Base-by-base conservation (phyloP, 2,113 vertebrate species). In the Sclerurus mexicanus region DNA sequence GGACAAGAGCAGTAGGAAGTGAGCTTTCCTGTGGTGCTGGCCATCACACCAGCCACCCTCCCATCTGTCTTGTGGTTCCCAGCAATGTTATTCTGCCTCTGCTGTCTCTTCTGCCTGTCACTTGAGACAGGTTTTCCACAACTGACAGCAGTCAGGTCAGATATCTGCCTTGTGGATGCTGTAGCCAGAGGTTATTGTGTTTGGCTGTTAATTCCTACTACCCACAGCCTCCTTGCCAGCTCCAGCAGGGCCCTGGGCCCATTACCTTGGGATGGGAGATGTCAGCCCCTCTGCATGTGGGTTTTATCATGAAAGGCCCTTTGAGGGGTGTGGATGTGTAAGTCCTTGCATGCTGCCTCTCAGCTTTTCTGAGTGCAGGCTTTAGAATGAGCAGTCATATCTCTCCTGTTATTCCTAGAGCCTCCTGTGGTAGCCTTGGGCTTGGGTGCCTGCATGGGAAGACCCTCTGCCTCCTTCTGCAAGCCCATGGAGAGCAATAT, bases 401-500 rank as follows among this genome's bases (percentile, higher is more conserved):
- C 39, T 89, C 46, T 52, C 18, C 44, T 52, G 0, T 39, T 64
- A 33, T 73, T 68, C 40, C 55, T 82, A 9, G 60, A 92, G 27
- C 13, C 14, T 2, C 7, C 53, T 83, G 56, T 72, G 53, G 31
- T 79, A 52, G 33, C 35, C 52, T 64, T 83, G 39, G 71, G 12
- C 47, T 86, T 49, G 17, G 19, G 12, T 62, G 47, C 71, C 30
- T 85, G 31, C 0, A 0, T 15, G 66, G 58, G 13, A 58, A 59
- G 17, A 58, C 58, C 42, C 33, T 64, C 44, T 82, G 42, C 75
- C 64, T 44, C 20, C 25, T 53, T 59, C 66, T 89, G 68, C 53
- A 22, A 33, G 68, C 72, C 63, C 4, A 0, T 4, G 14, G 55
- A 66, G 72, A 55, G 50, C 62, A n/a, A 3, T 21, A 0, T 0